A percentile compares a stretch with the other conserved stretches of the same genome.
Evolutionary conservation across 2,888 invertebrate genomes (phyloP).

Genomic region (Apocheima hispidaria): DNA sequence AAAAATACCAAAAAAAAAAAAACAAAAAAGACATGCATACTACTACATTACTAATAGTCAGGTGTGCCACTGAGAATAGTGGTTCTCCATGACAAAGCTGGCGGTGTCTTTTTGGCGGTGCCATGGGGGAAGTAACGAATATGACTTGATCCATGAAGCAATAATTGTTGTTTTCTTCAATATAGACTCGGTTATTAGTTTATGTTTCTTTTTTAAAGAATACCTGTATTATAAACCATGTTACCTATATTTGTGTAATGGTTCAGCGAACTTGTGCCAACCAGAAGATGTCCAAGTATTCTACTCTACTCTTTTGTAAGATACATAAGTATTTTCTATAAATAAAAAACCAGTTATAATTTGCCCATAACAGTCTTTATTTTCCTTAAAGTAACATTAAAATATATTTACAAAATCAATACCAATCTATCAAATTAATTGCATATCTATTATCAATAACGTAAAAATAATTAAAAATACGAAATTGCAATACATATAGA

Average conservation of each 20-base stretch:
- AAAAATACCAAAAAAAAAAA: too few species aligned
- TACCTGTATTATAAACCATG: not conserved
- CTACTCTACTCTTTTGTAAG: not conserved
- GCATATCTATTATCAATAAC: conserved; percentile 6
- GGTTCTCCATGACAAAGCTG: too few species aligned
- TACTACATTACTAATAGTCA: too few species aligned
- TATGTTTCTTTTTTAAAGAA: not conserved
- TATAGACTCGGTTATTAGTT: not conserved
- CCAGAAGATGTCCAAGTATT: too few species aligned
- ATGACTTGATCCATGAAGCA: not conserved
- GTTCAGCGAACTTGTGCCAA: conserved; percentile 2
- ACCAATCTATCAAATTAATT: conserved; percentile 3
- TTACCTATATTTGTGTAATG: not conserved
- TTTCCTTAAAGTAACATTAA: conserved; percentile 67
- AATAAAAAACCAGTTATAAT: conserved; percentile 49
- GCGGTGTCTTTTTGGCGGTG: too few species aligned
- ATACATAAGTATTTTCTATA: not conserved
- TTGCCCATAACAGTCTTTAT: conserved; percentile 83
- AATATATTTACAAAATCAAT: conserved; percentile 53
- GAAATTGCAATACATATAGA: conserved; percentile 6
- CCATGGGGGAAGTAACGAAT: too few species aligned
- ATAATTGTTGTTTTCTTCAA: not conserved
- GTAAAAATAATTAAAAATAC: conserved; percentile 11
- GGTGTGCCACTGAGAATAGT: too few species aligned
- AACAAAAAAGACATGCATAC: too few species aligned